Base-by-base conservation (phyloP, 2,113 vertebrate genomes). In the Galemys pyrenaicus region DNA sequence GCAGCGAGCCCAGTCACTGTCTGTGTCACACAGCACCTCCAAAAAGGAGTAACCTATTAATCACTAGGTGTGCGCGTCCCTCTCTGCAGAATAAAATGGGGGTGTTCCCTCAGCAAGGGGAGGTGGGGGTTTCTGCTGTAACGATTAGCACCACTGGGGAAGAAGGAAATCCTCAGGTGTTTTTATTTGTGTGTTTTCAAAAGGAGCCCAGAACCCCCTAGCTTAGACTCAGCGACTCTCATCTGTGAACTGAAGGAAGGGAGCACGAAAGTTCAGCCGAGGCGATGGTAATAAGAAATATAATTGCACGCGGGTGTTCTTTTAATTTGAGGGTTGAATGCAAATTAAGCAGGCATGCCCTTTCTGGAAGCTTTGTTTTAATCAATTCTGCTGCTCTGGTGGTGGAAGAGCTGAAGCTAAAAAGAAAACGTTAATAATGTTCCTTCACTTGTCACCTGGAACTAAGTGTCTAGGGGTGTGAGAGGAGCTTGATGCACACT, bases 281-380 rank as follows among this genome's bases (percentile, higher is more conserved):
- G 90, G 92, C 92, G 80, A 49, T 74, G 89, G 95, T 94, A 92
- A 92, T 92, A 95, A 90, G 96, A 95, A 95, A 96, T 96, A 93
- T 93, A 96, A 97, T 97, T 97, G 94, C 95, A 70, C n/a, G 54
- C 88, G 32, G 44, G 87, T 86, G 86, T 96, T 93, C 92, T 93
- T 96, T 96, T 96, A 96, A 97, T 97, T 87, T 87, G 95, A 97
- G 84, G 89, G 88, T 87, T 83, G 96, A 91, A 97, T 96, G 94
- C 94, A 97, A 97, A 97, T 95, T 35, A 96, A 92, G 87, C 87
- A 94, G 89, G 83, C 95, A 87, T 97, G 96, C 96, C 96, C 95
- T 97, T 97, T 97, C 93, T 94, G 88, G 85, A 92, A 95, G 88
- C 46, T 60, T 92, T 80, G 9, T 89, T 95, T 97, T 95, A 96